A percentile compares a stretch with the other conserved stretches of the same genome.
Evolutionary conservation across 1,140 invertebrate genomes (phyloP).

Genomic region (Drosophila busckii): DNA sequence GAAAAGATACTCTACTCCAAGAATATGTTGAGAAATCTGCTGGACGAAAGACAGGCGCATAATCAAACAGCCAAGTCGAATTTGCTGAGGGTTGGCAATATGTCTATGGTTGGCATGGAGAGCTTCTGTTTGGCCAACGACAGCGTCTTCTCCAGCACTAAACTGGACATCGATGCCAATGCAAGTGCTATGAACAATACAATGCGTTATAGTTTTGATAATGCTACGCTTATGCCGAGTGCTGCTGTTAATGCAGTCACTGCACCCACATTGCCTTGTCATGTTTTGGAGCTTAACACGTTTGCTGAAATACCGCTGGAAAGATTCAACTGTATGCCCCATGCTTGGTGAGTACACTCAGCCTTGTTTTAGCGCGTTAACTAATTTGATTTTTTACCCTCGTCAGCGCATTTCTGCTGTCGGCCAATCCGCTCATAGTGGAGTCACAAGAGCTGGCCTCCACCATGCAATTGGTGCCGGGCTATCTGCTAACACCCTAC

Average conservation of each 20-base stretch:
- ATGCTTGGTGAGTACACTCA: conserved; percentile 39
- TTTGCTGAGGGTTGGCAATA: conserved; percentile 60
- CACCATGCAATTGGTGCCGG: conserved; percentile 68
- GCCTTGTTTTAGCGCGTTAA: not conserved
- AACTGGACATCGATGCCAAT: conserved; percentile 60
- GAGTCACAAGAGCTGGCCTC: conserved; percentile 66
- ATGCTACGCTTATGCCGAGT: conserved; percentile 35
- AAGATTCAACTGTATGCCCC: conserved; percentile 49
- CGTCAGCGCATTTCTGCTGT: conserved; percentile 51
- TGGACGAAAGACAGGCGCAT: conserved; percentile 57
- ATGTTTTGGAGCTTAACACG: conserved; percentile 53
- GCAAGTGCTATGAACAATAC: conserved; percentile 29
- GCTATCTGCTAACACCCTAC: conserved; percentile 61
- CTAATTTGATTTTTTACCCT: conserved; percentile 9
- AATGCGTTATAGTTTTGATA: conserved; percentile 42
- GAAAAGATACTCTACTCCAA: conserved; percentile 71
- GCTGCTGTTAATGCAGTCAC: conserved; percentile 4
- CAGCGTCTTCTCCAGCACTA: conserved; percentile 68
- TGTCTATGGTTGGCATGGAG: conserved; percentile 49
- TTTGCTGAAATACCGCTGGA: conserved; percentile 64
- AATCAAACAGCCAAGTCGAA: conserved; percentile 51
- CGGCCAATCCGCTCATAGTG: conserved; percentile 73
- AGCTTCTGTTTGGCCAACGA: conserved; percentile 65
- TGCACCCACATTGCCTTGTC: conserved; percentile 32
- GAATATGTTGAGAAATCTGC: conserved; percentile 55